Conservation (phyloP, 2,113 vertebrate species). For the Proterorhinus semilunaris region DNA sequence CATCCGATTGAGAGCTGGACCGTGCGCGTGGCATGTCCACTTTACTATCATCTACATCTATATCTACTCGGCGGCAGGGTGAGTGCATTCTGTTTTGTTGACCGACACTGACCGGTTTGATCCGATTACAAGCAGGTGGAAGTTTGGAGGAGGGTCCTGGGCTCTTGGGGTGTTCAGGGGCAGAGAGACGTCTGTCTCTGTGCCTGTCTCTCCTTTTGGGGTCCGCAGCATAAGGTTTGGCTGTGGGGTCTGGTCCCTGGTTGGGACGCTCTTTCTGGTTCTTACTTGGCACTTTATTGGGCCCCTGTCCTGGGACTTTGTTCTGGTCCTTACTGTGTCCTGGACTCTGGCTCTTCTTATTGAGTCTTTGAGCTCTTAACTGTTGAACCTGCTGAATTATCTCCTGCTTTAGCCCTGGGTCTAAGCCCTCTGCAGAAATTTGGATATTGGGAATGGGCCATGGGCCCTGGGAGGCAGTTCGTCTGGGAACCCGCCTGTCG, state of each 20-base stretch:
- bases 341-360: slow-evolving; percentile 55
- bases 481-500: slow-evolving; percentile 33
- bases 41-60: slow-evolving; percentile 42
- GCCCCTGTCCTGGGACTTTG: slow-evolving; percentile 12
- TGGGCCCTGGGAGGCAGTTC: slow-evolving; percentile 38
- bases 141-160: slow-evolving; percentile 30
- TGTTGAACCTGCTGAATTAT: slow-evolving; percentile 62
- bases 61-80: slow-evolving; percentile 52
- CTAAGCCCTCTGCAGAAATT: slow-evolving; percentile 39
- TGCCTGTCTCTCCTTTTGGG: slow-evolving; percentile 34
- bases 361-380: slow-evolving; percentile 44
- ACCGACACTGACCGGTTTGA: slow-evolving; percentile 58
- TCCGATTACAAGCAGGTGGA: slow-evolving; percentile 1
- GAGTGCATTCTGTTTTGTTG: slow-evolving; percentile 19
- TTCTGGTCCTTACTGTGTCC: slow-evolving; percentile 14
- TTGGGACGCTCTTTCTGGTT: slow-evolving; percentile 8
- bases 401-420: slow-evolving; percentile 51
- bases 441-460: slow-evolving; percentile 49
- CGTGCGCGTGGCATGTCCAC: too few species aligned
- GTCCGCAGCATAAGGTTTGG: slow-evolving; percentile 10
- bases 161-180: slow-evolving; percentile 20
- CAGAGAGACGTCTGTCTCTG: slow-evolving; percentile 40
- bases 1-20: too few species aligned
- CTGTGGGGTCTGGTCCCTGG: slow-evolving; percentile 1
- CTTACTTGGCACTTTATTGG: slow-evolving; percentile 2